Evolutionary conservation across 2,797 vertebrate genomes (phyloP), one percentile per base, ranked within the genome.

Genomic region (Clarias platycephalus): DNA sequence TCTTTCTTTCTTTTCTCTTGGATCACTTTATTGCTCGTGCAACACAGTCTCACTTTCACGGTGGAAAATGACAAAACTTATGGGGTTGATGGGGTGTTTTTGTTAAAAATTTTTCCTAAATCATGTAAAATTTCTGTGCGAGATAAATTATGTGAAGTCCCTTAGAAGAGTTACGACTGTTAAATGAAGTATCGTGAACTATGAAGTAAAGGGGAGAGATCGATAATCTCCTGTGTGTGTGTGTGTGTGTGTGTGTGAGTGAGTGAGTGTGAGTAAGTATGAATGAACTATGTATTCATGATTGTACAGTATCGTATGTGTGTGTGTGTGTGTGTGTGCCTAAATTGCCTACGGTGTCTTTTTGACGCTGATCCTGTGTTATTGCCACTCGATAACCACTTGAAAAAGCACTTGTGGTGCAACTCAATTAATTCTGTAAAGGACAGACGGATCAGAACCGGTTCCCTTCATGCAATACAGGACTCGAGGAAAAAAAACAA

Each of bases 351-450:
- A 83, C 80, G 62, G 86, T 81, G 74, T 85, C 72, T 86, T 84
- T 80, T 64, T 87, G 86, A 91, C 90, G 91, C 92, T 90, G 49
- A 40, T 86, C 90, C 91, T 93, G 91, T 94, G 67, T 83, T 84
- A 49, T 85, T 90, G 86, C 83, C 91, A 90, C 91, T 88, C 90
- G 87, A 92, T 92, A 93, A 94, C 92, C 94, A 94, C 94, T 95
- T 92, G 90, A 93, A 93, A 79, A 92, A 93, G 92, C 88, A 85
- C 92, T 93, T 92, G 68, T 90, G 87, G 90, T 92, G 91, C 84
- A 88, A 90, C 91, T 91, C 90, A 91, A 92, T 93, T 93, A 89
- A 60, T 87, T 88, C 86, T 85, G 89, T 91, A 90, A 90, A 88
- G 78, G 89, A 90, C 84, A 90, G 81, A 83, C 90, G 92, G 87